Evolutionary conservation across 35 echinoderm and acorn worm genomes (phyloP).

Genomic region (Strongylocentrotus purpuratus): DNA sequence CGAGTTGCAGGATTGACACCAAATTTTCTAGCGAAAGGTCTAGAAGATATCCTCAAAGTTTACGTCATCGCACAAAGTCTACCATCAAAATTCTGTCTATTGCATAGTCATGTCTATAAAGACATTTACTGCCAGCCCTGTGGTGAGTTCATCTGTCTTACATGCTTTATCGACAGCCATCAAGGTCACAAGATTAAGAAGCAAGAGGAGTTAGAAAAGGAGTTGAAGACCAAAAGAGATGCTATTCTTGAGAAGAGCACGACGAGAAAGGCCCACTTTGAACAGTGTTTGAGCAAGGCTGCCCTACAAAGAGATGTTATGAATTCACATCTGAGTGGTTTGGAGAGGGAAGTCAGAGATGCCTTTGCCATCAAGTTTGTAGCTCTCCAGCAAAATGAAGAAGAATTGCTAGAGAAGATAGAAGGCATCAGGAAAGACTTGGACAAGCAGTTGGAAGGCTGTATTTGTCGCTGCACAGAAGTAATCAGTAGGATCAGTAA

Average conservation of each 20-base stretch:
- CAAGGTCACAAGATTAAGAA: background rate
- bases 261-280: background rate
- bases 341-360: background rate
- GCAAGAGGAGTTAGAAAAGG: background rate
- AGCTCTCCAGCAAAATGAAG: background rate
- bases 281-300: background rate
- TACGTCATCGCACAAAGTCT: background rate
- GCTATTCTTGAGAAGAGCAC: background rate
- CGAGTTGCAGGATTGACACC: background rate
- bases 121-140: background rate
- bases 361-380: background rate
- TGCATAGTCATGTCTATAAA: background rate
- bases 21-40: background rate
- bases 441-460: background rate
- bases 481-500: background rate
- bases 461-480: background rate
- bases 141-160: background rate
- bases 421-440: background rate
- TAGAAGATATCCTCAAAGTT: background rate
- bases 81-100: background rate
- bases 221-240: background rate
- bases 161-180: background rate
- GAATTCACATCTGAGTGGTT: background rate
- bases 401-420: background rate
- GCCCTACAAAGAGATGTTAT: background rate